Evolutionary conservation across 2,797 vertebrate genomes (phyloP).

Genomic region (Erpetoichthys calabaricus): DNA sequence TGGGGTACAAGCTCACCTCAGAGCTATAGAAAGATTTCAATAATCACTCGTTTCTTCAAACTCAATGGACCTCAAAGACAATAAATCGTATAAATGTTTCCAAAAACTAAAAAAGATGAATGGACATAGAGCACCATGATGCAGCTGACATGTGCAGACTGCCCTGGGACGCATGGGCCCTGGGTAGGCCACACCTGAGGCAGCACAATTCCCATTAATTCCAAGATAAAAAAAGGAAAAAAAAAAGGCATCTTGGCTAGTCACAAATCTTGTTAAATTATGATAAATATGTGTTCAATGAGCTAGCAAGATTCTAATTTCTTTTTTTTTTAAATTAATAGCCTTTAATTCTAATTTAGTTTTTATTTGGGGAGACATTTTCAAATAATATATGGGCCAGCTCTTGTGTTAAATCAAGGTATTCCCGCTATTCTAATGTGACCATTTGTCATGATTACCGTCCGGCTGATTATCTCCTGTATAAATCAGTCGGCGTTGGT

Average conservation of each 20-base stretch:
- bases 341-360: slow-evolving; percentile 3
- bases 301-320: slow-evolving; percentile 2
- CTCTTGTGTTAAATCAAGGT: slow-evolving; percentile 2
- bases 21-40: no score
- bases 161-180: no score
- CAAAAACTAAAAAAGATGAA: no score
- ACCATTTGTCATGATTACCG: slow-evolving; percentile 8
- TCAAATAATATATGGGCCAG: slow-evolving; percentile 4
- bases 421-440: neutral
- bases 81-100: no score
- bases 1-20: no score
- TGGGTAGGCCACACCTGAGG: no score
- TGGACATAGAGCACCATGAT: no score
- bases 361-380: neutral
- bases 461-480: neutral
- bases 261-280: slow-evolving; percentile 5
- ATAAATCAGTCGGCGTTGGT: neutral
- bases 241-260: neutral
- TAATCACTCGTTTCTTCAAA: no score
- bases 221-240: neutral
- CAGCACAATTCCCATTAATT: no score
- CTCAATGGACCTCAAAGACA: no score
- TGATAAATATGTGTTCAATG: slow-evolving; percentile 9
- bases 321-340: slow-evolving; percentile 4
- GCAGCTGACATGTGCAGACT: no score